Evolutionary conservation across 30 jellyfish, hydroid and myxozoan species (phyloP).

Genomic region (Cassiopea andromeda): DNA sequence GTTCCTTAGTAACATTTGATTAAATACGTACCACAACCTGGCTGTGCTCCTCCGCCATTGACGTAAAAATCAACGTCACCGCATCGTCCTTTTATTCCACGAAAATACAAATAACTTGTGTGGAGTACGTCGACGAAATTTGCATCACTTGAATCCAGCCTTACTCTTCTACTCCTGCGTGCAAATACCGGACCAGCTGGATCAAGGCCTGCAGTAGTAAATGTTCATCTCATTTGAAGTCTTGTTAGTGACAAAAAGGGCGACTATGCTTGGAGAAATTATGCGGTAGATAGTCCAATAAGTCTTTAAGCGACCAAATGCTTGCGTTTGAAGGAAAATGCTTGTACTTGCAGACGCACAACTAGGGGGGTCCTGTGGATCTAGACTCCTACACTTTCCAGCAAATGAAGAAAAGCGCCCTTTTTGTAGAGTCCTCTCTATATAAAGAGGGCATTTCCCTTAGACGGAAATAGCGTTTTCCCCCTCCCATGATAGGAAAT

Average conservation of each 20-base stretch:
- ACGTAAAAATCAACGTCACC: slow-evolving; percentile 90
- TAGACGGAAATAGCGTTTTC: no score
- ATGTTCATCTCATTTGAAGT: background rate
- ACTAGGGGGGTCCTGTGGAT: no score
- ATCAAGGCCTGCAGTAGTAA: slow-evolving; percentile 71
- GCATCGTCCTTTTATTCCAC: slow-evolving; percentile 64
- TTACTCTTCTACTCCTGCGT: slow-evolving; percentile 47
- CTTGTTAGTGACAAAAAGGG: background rate
- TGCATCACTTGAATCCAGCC: slow-evolving; percentile 89
- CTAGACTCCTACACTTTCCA: no score
- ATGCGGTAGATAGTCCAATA: no score
- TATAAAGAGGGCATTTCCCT: no score
- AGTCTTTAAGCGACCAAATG: no score
- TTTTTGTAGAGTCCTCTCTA: no score
- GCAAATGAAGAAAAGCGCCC: no score
- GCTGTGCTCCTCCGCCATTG: slow-evolving; percentile 84
- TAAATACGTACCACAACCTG: slow-evolving; percentile 49
- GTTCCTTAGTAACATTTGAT: background rate
- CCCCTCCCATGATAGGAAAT: no score
- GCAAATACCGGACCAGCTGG: slow-evolving; percentile 94
- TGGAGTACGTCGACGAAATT: slow-evolving; percentile 86
- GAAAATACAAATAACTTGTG: slow-evolving; percentile 51
- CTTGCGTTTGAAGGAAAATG: no score
- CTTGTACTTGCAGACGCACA: no score
- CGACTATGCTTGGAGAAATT: background rate